Evolutionary conservation across 2,888 invertebrate species (phyloP).

Genomic region (Mythimna impura): DNA sequence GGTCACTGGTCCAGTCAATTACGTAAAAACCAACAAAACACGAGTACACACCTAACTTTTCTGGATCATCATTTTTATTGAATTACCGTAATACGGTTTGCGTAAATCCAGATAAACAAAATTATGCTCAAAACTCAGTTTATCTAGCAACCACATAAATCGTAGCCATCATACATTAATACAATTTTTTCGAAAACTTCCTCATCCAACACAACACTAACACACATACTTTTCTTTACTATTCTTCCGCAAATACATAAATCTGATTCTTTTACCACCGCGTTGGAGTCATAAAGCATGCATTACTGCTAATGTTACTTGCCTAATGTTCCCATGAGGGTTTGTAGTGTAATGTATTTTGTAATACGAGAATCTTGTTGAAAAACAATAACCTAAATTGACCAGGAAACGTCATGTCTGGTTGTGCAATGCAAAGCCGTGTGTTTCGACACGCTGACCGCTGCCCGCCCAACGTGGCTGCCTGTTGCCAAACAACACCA

Average conservation of each 20-base stretch:
- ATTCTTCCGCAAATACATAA: slow-evolving; percentile 63
- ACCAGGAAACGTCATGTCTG: slow-evolving; percentile 75
- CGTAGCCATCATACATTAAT: slow-evolving; percentile 50
- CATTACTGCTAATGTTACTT: slow-evolving; percentile 46
- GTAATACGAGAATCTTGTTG: slow-evolving; percentile 63
- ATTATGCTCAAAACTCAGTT: slow-evolving; percentile 48
- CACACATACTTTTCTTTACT: slow-evolving; percentile 53
- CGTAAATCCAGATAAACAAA: slow-evolving; percentile 43
- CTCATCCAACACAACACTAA: slow-evolving; percentile 57
- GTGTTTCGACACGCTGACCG: slow-evolving; percentile 58
- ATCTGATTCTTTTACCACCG: slow-evolving; percentile 49
- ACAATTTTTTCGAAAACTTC: slow-evolving; percentile 51
- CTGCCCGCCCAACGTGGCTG: slow-evolving; percentile 17
- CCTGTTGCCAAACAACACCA: slow-evolving; percentile 56
- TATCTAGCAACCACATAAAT: slow-evolving; percentile 59
- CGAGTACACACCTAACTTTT: slow-evolving; percentile 7
- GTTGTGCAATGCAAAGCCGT: slow-evolving; percentile 71
- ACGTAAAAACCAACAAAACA: slow-evolving; percentile 35
- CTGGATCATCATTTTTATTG: slow-evolving; percentile 37
- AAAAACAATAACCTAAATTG: slow-evolving; percentile 76
- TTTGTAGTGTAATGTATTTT: slow-evolving; percentile 29
- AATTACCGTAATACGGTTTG: slow-evolving; percentile 42
- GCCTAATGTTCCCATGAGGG: slow-evolving; percentile 31
- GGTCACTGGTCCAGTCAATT: slow-evolving; percentile 43
- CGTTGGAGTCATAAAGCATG: slow-evolving; percentile 38